Base-by-base conservation (phyloP, 2,797 vertebrate genomes). In the Pipistrellus pygmaeus region DNA sequence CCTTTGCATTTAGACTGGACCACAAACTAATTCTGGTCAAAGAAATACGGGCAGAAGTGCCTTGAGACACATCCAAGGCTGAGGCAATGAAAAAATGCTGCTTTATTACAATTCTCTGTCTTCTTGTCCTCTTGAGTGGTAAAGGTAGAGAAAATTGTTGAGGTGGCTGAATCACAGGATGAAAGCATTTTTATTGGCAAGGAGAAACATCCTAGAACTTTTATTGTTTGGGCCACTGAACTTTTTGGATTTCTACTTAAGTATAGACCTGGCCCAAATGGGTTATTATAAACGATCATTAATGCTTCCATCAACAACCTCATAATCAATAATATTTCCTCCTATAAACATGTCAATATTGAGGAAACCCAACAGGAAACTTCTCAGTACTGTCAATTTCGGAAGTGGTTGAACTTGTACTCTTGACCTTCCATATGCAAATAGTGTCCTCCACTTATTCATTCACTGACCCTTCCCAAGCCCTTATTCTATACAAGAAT, bases 401-500 rank as follows among this genome's bases (percentile, higher is more conserved):
- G 46, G 35, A 60, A 75, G 17, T 23, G 23, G 21, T 15, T 51
- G 3, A 32, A 13, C 12, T 30, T 85, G 4, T 73, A 9, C 5
- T 77, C n/a, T 64, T 60, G 85, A 48, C 17, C 17, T 30, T 85
- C 41, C 32, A 1, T 55, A 5, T 68, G 48, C 6, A 60, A 69
- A 88, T 64, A 35, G 9, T 55, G 13, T 53, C 85, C 44, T 60
- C n/a, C n/a, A 38, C n/a, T 44, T 25, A 27, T 68, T 92, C 48
- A 77, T 71, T 76, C 38, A 71, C 85, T 92, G 38, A 32, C 38
- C 41, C 75, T 95, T 85, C 66, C 53, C 60, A 66, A 48, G 17
- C 3, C 18, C 32, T 60, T 85, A 0, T 46, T 38, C 15, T 25
- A 15, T 53, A 7, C 0, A 48, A 35, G 18, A 68, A 57, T 81